These are phyloP conservation scores for Sinohyriopsis cumingii DNA, from an alignment of 2,888 invertebrate species.

Conservation along the genomic window DNA sequence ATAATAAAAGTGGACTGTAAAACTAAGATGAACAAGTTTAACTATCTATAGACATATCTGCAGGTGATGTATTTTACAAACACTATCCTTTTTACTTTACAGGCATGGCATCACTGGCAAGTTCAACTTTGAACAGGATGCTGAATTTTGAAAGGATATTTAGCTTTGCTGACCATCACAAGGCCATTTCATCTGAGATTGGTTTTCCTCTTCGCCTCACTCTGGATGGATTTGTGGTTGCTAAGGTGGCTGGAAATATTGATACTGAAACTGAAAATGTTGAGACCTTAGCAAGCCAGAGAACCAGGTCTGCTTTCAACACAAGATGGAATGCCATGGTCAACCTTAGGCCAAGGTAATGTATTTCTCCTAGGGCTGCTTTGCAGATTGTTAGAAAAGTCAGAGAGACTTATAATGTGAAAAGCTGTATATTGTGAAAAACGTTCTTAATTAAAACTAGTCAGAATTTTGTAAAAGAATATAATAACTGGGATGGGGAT, in stretches of 20 bases:
- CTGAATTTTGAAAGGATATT: slow-evolving; percentile 13
- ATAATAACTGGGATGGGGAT: no score
- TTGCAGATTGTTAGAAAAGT: no score
- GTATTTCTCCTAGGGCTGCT: background rate
- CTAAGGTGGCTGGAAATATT: slow-evolving; percentile 35
- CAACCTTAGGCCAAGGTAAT: slow-evolving; percentile 28
- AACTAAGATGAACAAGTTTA: no score
- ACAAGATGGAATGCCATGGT: slow-evolving; percentile 12
- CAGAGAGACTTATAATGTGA: no score
- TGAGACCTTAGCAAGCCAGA: background rate
- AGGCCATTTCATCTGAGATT: slow-evolving; percentile 36
- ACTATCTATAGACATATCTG: no score
- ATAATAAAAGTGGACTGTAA: no score
- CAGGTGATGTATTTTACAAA: no score
- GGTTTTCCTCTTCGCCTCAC: slow-evolving; percentile 45
- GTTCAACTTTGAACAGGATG: slow-evolving; percentile 9
- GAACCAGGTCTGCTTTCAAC: slow-evolving; percentile 1
- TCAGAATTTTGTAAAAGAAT: no score
- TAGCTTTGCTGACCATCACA: slow-evolving; percentile 20
- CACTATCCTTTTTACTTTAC: no score
- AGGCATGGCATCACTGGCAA: no score
- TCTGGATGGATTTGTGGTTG: slow-evolving; percentile 22
- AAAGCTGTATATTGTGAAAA: no score
- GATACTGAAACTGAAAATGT: background rate
- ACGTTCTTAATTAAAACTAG: no score